Base-by-base conservation (phyloP, 2,113 vertebrate species). In the Pseudonaja textilis region DNA sequence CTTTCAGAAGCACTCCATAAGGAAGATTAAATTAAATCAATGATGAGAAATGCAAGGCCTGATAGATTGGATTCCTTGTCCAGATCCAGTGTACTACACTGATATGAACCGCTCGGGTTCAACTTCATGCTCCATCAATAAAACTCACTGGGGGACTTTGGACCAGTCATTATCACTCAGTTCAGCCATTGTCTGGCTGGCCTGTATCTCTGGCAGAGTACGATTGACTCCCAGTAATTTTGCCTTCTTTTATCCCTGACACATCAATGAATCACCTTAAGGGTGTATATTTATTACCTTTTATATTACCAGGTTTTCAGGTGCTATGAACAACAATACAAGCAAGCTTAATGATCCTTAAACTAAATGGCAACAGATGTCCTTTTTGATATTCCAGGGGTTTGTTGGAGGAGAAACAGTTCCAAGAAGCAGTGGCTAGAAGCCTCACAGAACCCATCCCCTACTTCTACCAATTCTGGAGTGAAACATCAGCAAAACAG, bases 391-490 rank as follows among this genome's bases (percentile, higher is more conserved):
- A 39, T 95, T 11, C 34, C 93, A 99, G 99, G 74, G 96, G 96
- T 74, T 95, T 99, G 47, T 95, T 99, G 89, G 98, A 98, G 61
- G 98, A 98, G 16, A 93, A 96, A 55, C 95, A 96, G 91, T 99
- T 99, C 92, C 97, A 97, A 0, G 94, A 97, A 5, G 92, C 95
- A 42, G 93, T 99, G 91, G 47, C 87, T 42, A 96, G 95, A 88
- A 94, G 92, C 25, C 92, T 96, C 56, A 94, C 95, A 14, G 98
- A 98, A 29, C 96, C 98, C 26, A 93, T 97, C 23, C 97, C 98
- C 0, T 98, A 98, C 95, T 99, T 98, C 96, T 96, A 94, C 92
- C 98, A 98, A 94, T 95, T 98, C 55, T 92, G 39, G 87, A 94
- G 94, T 50, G 74, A 93, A 93, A 94, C 95, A 88, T 93, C 95